Evolutionary conservation across 2,113 vertebrate species (phyloP), one percentile per base, ranked within the genome.

Genomic region (Centropristis striata): DNA sequence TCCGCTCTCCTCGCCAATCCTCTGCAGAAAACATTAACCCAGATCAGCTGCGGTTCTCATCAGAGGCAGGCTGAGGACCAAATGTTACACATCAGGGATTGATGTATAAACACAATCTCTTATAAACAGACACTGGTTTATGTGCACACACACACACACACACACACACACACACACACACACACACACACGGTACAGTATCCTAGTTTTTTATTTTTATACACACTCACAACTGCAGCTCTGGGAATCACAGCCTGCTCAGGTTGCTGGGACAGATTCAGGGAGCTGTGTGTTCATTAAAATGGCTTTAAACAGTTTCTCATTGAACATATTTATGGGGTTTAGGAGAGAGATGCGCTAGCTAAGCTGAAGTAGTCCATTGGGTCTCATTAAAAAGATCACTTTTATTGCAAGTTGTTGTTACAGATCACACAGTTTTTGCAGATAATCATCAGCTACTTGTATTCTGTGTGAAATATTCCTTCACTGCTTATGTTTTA

Each of bases 41-140:
- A 18, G 44, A 88, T 94, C 90, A 91, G 83, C 92, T 94, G 93
- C 6, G 68, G 46, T 92, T 93, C 88, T 93, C 92, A 93, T 94
- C 86, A 88, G 60, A 82, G 50, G 41, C 71, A 11, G 81, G 75
- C 88, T 23, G 63, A 76, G 47, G 46, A 78, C 83, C 88, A 84
- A 90, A 83, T 80, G 77, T 83, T 86, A 67, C 80, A 74, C 84
- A 79, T 83, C 53, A 68, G 23, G 57, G 71, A 51, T 16, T 23
- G 58, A 75, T 58, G 54, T 66, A 69, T 78, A 83, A 84, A 86
- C 49, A 53, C 10, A 25, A 10, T 4, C 47, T 27, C 72, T 55
- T 75, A 51, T 71, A 71, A 71, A 86, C 67, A 76, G 58, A 77
- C 67, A 32, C 50, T 50, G 25, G n/a, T 83, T 72, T 70, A 49